A percentile compares a stretch with the other conserved stretches of the same genome.
These are phyloP conservation scores for Pangasius macronema DNA, from an alignment of 2,797 vertebrate species.

Conservation along the genomic window DNA sequence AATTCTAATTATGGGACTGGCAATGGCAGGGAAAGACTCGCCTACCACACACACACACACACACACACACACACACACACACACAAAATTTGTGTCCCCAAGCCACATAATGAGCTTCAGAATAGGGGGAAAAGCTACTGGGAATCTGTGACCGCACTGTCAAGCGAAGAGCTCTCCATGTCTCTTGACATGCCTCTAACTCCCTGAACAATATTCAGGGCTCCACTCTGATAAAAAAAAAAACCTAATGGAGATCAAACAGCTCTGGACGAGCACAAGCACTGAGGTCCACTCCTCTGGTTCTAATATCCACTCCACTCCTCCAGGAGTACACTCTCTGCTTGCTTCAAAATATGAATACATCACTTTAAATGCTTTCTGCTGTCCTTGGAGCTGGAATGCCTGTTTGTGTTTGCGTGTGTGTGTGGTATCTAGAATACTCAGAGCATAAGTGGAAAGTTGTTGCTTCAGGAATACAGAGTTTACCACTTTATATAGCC, in stretches of 20 bases:
- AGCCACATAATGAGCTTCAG: conserved; percentile 34
- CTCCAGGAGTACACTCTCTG: neutral
- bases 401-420: neutral
- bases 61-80: neutral
- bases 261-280: neutral
- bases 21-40: conserved; percentile 1
- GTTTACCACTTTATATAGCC: neutral
- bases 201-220: conserved; percentile 23
- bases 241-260: conserved; percentile 40
- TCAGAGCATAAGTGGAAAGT: neutral
- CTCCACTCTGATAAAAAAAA: conserved; percentile 7
- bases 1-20: conserved; percentile 36
- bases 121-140: conserved; percentile 5
- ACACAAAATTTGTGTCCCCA: conserved; percentile 15
- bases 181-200: conserved; percentile 2
- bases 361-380: neutral
- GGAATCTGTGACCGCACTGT: conserved; percentile 20
- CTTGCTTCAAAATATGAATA: neutral
- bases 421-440: neutral
- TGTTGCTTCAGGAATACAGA: neutral
- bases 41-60: neutral
- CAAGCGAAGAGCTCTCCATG: conserved; percentile 16
- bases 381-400: neutral
- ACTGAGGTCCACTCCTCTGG: neutral
- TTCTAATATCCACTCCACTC: neutral